A percentile compares a stretch with the other conserved stretches of the same genome.
These are phyloP conservation scores for Onychomys leucogaster DNA, from an alignment of 2,797 vertebrate species.

Conservation along the genomic window DNA sequence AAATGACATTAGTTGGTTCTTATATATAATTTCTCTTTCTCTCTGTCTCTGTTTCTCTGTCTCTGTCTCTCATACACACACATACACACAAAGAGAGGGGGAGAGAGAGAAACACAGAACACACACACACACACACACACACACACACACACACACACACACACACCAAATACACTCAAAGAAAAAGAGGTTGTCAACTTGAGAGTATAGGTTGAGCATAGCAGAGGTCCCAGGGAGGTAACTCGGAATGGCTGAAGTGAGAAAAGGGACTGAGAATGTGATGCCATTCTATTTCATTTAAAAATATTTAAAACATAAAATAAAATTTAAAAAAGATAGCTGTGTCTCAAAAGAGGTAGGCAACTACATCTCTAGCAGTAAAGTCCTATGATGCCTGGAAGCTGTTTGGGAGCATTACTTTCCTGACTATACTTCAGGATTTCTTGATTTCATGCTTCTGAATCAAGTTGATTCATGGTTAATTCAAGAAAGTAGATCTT, in stretches of 20 bases:
- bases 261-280: neutral
- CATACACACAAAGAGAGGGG: too few species aligned
- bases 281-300: neutral
- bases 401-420: neutral
- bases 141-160: neutral
- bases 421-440: constrained; percentile 13
- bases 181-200: neutral
- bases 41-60: too few species aligned
- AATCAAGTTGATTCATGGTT: constrained; percentile 47
- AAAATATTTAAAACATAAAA: neutral
- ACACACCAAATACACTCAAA: neutral
- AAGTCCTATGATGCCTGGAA: neutral
- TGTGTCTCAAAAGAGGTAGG: neutral
- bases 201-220: too few species aligned
- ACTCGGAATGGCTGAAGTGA: neutral
- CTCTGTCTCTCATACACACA: neutral
- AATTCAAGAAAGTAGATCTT: constrained; percentile 45
- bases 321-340: neutral
- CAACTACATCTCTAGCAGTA: neutral
- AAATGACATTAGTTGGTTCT: neutral
- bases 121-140: too few species aligned
- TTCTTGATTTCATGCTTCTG: constrained; percentile 57
- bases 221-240: neutral
- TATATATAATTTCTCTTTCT: neutral
- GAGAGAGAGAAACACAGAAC: too few species aligned